A percentile compares a stretch with the other conserved stretches of the same genome.
phyloP scores from a whole-genome alignment of 2,797 vertebrate genomes.

The Manis crassicaudata region DNA sequence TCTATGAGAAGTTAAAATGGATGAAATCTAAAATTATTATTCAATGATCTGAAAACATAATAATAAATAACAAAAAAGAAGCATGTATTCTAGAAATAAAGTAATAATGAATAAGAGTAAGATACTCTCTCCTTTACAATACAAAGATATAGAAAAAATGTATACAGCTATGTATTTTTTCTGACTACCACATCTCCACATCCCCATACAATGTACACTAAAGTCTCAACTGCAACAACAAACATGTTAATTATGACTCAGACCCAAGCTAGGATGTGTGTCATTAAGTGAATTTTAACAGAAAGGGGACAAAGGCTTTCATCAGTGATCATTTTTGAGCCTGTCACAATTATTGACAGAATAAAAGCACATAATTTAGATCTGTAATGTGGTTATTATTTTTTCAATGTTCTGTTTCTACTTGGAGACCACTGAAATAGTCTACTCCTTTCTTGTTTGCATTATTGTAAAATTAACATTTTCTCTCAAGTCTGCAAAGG shows the following conservation, averaged over 20 bases:
- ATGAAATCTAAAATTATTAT: neutral
- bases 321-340: conserved; percentile 33
- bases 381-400: conserved; percentile 29
- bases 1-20: neutral
- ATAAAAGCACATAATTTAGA: conserved; percentile 50
- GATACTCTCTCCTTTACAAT: neutral
- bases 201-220: neutral
- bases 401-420: conserved; percentile 49
- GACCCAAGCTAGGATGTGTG: neutral
- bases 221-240: neutral
- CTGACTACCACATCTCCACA: neutral
- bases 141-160: neutral
- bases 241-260: neutral
- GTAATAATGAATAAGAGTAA: neutral
- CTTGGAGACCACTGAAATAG: neutral
- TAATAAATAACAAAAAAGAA: neutral
- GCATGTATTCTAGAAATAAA: neutral
- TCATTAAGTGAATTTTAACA: neutral
- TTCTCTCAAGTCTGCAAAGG: neutral
- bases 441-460: neutral
- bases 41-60: neutral
- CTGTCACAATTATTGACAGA: conserved; percentile 38
- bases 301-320: conserved; percentile 33
- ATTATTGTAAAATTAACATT: neutral
- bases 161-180: neutral